Conservation (phyloP, 2,888 invertebrate genomes). For the Drosophila seclusa region DNA sequence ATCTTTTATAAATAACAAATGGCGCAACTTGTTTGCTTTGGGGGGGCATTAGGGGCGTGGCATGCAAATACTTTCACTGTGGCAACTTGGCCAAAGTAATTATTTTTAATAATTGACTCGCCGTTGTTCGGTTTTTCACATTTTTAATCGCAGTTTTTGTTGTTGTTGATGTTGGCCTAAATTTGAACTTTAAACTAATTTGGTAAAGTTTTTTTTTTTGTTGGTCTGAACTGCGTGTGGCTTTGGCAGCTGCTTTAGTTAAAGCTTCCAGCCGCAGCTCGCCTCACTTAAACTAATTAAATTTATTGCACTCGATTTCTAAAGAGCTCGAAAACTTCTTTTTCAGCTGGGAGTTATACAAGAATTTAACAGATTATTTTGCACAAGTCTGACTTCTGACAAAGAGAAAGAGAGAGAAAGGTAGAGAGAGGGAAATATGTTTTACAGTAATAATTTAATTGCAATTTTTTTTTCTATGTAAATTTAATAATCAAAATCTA, state of each 20-base stretch:
- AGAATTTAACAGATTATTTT: not conserved
- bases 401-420: not conserved
- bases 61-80: slow-evolving; percentile 50
- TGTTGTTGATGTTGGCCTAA: slow-evolving; percentile 36
- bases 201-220: slow-evolving; percentile 60
- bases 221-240: slow-evolving; percentile 56
- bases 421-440: rapidly evolving
- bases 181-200: slow-evolving; percentile 79
- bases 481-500: no score
- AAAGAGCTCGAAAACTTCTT: slow-evolving; percentile 3
- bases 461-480: no score
- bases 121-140: slow-evolving; percentile 50
- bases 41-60: slow-evolving; percentile 21
- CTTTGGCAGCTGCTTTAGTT: slow-evolving; percentile 66
- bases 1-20: slow-evolving; percentile 77
- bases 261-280: slow-evolving; percentile 52
- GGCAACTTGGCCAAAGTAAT: slow-evolving; percentile 77
- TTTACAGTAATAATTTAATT: no score
- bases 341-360: not conserved
- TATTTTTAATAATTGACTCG: slow-evolving; percentile 81
- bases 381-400: not conserved
- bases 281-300: slow-evolving; percentile 74
- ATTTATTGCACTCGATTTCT: slow-evolving; percentile 60
- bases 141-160: slow-evolving; percentile 1
- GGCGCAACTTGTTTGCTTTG: slow-evolving; percentile 57